Conservation (phyloP, 2,888 invertebrate genomes). For the Clepsis dumicolana region DNA sequence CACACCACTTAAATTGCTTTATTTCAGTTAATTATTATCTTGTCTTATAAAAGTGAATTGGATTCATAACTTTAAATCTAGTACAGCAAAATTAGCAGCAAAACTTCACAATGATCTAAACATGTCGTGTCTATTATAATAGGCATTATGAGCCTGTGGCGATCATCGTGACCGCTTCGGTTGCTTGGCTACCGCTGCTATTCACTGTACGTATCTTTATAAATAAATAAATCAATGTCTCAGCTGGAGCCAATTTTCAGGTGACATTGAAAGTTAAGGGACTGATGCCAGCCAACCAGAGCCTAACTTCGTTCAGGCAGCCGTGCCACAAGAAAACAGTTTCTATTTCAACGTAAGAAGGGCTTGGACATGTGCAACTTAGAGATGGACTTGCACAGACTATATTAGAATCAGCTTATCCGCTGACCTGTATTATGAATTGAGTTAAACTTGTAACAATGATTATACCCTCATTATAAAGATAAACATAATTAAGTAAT, state of each 20-base stretch:
- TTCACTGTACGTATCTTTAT: constrained; percentile 11
- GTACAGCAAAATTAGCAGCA: no score
- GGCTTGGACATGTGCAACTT: not conserved
- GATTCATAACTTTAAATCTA: no score
- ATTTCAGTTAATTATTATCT: no score
- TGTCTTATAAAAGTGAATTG: no score
- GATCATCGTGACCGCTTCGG: no score
- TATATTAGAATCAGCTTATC: not conserved
- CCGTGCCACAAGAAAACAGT: constrained; percentile 11
- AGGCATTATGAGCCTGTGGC: no score
- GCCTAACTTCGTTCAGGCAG: not conserved
- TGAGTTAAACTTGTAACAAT: not conserved
- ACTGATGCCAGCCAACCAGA: not conserved
- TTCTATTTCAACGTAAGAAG: constrained; percentile 44
- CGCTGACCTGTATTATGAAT: not conserved
- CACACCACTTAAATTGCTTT: no score
- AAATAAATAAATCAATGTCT: constrained; percentile 11
- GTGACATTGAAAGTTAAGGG: constrained; percentile 30
- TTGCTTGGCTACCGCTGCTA: no score
- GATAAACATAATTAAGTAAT: not conserved
- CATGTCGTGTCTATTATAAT: no score
- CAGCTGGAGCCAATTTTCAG: not conserved
- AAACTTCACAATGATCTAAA: no score
- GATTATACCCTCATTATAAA: not conserved
- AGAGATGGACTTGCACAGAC: not conserved